Evolutionary conservation across 1,140 invertebrate genomes (phyloP).

Genomic region (Theocolax elegans): DNA sequence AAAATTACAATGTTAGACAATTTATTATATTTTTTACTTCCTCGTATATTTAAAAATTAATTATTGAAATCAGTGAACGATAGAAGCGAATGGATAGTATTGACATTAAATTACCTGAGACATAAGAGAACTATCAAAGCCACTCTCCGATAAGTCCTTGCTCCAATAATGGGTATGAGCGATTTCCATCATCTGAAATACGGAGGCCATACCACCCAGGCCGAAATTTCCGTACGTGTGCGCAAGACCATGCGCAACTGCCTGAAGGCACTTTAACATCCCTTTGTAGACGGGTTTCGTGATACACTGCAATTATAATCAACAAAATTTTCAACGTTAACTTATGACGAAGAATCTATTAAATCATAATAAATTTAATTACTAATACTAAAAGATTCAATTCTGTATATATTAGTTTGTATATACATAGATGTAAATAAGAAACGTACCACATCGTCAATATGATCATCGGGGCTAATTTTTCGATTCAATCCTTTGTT

Average conservation of each 20-base stretch:
- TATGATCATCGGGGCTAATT: conserved; percentile 94
- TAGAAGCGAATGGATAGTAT: no score
- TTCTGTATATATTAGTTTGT: no score
- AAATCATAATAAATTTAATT: neutral
- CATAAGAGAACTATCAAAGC: conserved; percentile 65
- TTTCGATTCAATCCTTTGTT: conserved; percentile 95
- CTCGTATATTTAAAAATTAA: neutral
- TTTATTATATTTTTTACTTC: neutral
- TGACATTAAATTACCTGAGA: conserved; percentile 69
- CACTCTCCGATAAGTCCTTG: conserved; percentile 79
- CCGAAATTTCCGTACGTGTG: conserved; percentile 94
- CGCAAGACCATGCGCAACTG: conserved; percentile 90
- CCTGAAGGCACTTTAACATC: conserved; percentile 91
- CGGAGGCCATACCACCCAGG: conserved; percentile 95
- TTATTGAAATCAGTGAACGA: no score
- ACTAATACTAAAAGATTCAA: neutral
- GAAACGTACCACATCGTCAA: conserved; percentile 93
- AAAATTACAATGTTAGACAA: no score
- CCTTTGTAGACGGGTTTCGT: conserved; percentile 94
- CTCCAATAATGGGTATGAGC: conserved; percentile 99
- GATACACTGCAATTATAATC: conserved; percentile 83
- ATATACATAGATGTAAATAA: neutral
- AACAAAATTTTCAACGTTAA: no score
- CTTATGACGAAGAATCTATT: neutral
- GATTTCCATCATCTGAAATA: conserved; percentile 96